Evolutionary conservation across 2,888 invertebrate species (phyloP).

Genomic region (Eupeodes luniger): DNA sequence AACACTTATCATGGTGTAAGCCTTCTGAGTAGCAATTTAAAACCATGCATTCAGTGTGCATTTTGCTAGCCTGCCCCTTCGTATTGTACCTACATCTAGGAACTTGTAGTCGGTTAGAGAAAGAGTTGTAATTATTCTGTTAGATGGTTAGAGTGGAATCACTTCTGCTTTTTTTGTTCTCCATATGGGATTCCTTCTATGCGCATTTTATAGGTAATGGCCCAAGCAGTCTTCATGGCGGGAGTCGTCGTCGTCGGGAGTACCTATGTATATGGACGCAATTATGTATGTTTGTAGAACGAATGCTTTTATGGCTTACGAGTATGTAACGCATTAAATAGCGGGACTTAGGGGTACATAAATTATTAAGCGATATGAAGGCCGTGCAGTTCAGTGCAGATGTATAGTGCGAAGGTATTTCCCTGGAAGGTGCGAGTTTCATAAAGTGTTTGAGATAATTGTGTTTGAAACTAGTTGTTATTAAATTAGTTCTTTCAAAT

Average conservation of each 20-base stretch:
- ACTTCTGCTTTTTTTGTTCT: constrained; percentile 4
- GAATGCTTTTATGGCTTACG: neutral
- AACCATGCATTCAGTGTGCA: constrained; percentile 9
- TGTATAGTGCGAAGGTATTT: neutral
- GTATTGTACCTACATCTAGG: neutral
- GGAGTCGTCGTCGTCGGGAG: neutral
- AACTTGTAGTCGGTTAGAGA: neutral
- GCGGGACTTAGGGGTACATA: constrained; percentile 31
- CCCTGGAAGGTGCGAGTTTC: neutral
- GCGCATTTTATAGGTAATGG: constrained; percentile 16
- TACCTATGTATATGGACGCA: neutral
- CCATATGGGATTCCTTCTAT: neutral
- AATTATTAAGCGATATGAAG: constrained; percentile 31
- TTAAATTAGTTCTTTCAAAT: constrained; percentile 21
- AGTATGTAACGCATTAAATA: neutral
- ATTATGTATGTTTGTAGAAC: constrained; percentile 12
- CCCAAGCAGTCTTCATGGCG: neutral
- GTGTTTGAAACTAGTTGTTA: constrained; percentile 19
- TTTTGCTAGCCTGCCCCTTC: neutral
- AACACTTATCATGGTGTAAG: constrained; percentile 36
- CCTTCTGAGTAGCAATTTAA: constrained; percentile 49
- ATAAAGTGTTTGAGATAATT: constrained; percentile 29
- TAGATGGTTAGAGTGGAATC: constrained; percentile 31
- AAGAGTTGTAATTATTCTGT: constrained; percentile 48
- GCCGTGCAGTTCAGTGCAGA: neutral